Percentiles rank a stretch among this genome's conserved stretches.
Evolutionary conservation across 53 echinoderm and acorn worm species (phyloP).

Genomic region (Paracentrotus lividus): DNA sequence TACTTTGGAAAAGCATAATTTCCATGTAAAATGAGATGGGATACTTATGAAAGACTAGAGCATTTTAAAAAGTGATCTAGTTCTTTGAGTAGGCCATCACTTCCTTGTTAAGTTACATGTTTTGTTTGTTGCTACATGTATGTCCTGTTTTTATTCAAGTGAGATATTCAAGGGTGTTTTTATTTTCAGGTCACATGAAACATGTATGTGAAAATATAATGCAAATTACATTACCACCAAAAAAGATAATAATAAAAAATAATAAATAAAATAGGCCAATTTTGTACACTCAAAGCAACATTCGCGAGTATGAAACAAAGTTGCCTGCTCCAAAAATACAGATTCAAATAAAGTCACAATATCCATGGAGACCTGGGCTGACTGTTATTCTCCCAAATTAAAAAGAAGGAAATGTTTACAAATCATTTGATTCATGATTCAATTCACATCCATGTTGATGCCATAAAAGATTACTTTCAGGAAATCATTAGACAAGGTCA

Average conservation of each 20-base stretch:
- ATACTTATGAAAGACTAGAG: background rate
- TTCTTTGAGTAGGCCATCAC: background rate
- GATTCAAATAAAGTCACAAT: background rate
- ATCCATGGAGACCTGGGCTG: background rate
- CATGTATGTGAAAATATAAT: background rate
- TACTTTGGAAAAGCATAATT: background rate
- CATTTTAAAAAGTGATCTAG: background rate
- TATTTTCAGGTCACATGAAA: background rate
- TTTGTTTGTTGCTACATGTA: background rate
- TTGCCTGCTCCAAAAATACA: background rate
- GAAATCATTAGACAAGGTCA: constrained; percentile 10
- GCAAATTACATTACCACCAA: no score
- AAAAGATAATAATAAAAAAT: no score
- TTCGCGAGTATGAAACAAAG: no score
- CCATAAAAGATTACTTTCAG: background rate
- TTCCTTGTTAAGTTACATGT: background rate
- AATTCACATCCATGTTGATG: background rate
- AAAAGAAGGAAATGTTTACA: constrained; percentile 7
- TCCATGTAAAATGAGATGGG: background rate
- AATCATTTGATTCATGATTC: background rate
- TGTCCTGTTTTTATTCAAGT: background rate
- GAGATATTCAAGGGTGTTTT: no score
- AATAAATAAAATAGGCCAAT: no score
- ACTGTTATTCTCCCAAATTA: background rate
- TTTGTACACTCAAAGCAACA: no score